Evolutionary conservation across 2,888 invertebrate genomes (phyloP).

Genomic region (Elegia similella): DNA sequence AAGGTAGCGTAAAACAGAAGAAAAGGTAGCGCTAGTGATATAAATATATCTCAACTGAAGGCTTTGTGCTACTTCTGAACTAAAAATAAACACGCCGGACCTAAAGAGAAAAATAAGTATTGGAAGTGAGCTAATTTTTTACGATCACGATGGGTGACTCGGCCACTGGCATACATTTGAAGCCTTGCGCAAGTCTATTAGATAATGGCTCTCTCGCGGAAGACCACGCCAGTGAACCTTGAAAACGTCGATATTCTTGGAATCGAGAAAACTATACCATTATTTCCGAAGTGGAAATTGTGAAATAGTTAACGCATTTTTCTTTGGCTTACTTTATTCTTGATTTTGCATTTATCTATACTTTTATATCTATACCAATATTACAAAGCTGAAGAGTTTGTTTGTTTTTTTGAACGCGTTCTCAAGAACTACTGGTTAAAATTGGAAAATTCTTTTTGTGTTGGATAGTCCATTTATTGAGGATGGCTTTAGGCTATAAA

Average conservation of each 20-base stretch:
- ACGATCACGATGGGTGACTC: constrained; percentile 13
- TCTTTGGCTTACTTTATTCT: not conserved
- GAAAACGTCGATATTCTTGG: constrained; percentile 19
- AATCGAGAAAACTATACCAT: not conserved
- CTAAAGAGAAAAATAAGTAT: constrained; percentile 8
- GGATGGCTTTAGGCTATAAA: too few species aligned
- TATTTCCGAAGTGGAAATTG: not conserved
- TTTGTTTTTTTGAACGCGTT: too few species aligned
- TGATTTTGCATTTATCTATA: too few species aligned
- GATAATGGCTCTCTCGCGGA: constrained; percentile 50
- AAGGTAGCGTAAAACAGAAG: too few species aligned
- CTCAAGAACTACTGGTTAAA: too few species aligned
- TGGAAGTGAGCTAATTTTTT: constrained; percentile 14
- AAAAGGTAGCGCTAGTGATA: not conserved
- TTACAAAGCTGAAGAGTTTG: too few species aligned
- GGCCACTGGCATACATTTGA: constrained; percentile 46
- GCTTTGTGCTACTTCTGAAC: not conserved
- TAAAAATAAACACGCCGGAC: constrained; percentile 11
- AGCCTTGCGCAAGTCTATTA: constrained; percentile 51
- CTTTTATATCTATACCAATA: too few species aligned
- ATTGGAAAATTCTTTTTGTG: too few species aligned
- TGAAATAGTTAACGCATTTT: not conserved
- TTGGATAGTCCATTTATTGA: too few species aligned
- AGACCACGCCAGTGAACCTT: constrained; percentile 31
- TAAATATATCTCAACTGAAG: not conserved